Evolutionary conservation across 2,113 vertebrate genomes (phyloP).

Genomic region (Psittacula cyanocephala): DNA sequence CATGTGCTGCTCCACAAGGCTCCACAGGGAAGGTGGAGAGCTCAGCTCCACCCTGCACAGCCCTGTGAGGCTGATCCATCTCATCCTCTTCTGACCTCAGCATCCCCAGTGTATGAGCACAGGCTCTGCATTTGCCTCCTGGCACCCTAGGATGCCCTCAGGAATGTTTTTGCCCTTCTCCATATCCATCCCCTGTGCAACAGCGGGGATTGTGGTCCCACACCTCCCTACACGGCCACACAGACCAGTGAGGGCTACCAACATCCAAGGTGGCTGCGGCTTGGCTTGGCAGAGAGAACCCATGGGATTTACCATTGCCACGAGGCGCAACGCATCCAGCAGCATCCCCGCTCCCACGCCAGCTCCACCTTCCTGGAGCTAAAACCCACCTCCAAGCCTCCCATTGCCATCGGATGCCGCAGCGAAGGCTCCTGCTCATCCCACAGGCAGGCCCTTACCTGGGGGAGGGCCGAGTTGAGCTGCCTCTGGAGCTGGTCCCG

Average conservation of each 20-base stretch:
- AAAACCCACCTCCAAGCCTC: not conserved
- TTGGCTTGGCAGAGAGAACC: not conserved
- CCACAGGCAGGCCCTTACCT: slow-evolving; percentile 77
- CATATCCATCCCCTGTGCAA: not conserved
- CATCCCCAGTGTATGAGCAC: fast-evolving
- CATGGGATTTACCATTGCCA: fast-evolving
- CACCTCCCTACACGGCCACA: not conserved
- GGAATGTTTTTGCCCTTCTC: not conserved
- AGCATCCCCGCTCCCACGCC: not conserved
- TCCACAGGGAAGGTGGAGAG: not conserved
- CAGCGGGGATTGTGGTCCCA: fast-evolving
- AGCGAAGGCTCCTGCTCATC: not conserved
- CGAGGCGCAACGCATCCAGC: fast-evolving
- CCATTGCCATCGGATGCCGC: fast-evolving
- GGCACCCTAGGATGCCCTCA: not conserved
- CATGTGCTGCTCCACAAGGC: not conserved
- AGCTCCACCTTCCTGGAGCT: not conserved
- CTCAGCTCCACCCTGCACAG: not conserved
- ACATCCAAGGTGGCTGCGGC: not conserved
- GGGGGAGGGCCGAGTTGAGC: slow-evolving; percentile 91
- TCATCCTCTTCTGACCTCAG: not conserved
- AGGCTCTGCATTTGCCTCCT: not conserved
- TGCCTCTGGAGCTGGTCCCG: slow-evolving; percentile 95
- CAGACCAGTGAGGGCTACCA: fast-evolving
- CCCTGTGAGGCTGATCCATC: not conserved